A percentile compares a stretch with the other conserved stretches of the same genome.
phyloP scores from a whole-genome alignment of 2,888 invertebrate species.

The Amphipyra tragopoginis region DNA sequence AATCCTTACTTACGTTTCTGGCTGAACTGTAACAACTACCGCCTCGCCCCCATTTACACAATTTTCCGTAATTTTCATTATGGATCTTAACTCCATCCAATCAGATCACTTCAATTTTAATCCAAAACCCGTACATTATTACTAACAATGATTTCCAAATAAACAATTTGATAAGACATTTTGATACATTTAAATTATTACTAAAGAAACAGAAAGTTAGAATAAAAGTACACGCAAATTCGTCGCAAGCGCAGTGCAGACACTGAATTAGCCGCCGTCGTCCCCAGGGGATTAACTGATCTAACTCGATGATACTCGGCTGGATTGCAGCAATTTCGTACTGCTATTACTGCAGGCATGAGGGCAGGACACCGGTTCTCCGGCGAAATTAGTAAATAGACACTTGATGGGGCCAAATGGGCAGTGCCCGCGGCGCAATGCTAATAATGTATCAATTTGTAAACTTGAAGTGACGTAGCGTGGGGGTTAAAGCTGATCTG shows the following conservation, averaged over 20 bases:
- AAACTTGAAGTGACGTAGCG: conserved; percentile 13
- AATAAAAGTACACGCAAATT: conserved; percentile 59
- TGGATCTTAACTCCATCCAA: conserved; percentile 36
- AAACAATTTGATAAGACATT: conserved; percentile 41
- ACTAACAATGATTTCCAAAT: conserved; percentile 26
- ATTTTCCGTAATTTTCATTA: conserved; percentile 81
- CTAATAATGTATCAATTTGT: conserved; percentile 43
- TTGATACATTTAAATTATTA: conserved; percentile 31
- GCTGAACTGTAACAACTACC: conserved; percentile 38
- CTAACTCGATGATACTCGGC: conserved; percentile 80
- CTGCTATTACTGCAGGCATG: conserved; percentile 79
- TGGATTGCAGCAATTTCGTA: conserved; percentile 85
- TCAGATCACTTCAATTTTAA: conserved; percentile 33
- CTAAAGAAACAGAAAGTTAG: conserved; percentile 1
- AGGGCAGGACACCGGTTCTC: conserved; percentile 83
- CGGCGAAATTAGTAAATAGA: conserved; percentile 81
- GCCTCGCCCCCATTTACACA: conserved; percentile 61
- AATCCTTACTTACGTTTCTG: conserved; percentile 39
- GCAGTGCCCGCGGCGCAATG: conserved; percentile 34
- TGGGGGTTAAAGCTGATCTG: conserved; percentile 1
- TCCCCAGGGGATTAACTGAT: conserved; percentile 76
- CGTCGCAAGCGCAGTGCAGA: conserved; percentile 68
- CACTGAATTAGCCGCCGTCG: conserved; percentile 65
- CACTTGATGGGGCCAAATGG: conserved; percentile 66
- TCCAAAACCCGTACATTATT: conserved; percentile 23